phyloP scores from a whole-genome alignment of 2,113 vertebrate species.

The Forbesichthys papilliferus region DNA sequence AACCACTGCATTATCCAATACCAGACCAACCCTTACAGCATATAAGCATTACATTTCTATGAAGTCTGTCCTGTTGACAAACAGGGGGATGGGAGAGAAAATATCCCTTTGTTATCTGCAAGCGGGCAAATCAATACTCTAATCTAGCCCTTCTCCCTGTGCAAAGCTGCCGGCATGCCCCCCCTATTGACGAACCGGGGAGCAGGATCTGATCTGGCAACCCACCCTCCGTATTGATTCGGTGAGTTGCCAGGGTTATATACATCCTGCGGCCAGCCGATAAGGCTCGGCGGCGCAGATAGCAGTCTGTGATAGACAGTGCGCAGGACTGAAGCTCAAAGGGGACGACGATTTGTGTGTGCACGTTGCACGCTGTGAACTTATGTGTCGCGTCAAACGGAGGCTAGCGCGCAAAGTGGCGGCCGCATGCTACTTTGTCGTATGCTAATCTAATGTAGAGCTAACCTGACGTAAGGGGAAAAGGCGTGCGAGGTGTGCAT shows the following conservation, averaged over 20 bases:
- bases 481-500: not conserved
- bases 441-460: not conserved
- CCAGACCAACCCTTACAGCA: not conserved
- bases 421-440: not conserved
- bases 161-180: conserved; percentile 22
- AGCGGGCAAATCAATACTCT: conserved; percentile 48
- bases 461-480: not conserved
- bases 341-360: too few relatives aligned
- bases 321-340: not conserved
- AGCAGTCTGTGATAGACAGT: not conserved
- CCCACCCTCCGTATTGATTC: conserved; percentile 37
- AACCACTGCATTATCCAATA: not conserved
- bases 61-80: conserved; percentile 13
- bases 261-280: not conserved
- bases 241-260: conserved; percentile 13
- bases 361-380: too few relatives aligned
- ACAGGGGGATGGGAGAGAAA: conserved; percentile 22
- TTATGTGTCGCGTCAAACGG: too few relatives aligned
- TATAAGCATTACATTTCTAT: conserved; percentile 23
- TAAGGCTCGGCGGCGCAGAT: not conserved
- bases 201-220: conserved; percentile 30
- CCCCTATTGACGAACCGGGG: conserved; percentile 20
- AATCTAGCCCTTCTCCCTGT: conserved; percentile 44
- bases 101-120: conserved; percentile 27
- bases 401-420: too few relatives aligned